phyloP scores from a whole-genome alignment of 2,797 vertebrate genomes.

The Mico argentatus region DNA sequence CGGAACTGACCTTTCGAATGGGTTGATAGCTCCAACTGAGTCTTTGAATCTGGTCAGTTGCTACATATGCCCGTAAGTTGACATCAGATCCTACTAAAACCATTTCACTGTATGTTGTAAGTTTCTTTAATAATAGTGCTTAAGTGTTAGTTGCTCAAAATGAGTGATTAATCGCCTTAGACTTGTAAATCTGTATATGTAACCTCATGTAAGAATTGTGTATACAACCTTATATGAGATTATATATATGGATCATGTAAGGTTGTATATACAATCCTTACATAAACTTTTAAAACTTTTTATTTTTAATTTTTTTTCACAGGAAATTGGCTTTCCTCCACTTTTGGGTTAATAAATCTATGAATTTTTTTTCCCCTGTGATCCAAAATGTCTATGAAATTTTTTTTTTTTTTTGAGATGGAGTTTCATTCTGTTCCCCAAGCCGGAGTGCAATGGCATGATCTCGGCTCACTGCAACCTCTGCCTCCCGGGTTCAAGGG shows the following conservation, averaged over 20 bases:
- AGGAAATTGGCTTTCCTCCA: not conserved
- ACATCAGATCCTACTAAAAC: not conserved
- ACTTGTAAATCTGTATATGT: not conserved
- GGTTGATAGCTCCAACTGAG: not conserved
- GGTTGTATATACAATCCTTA: not conserved
- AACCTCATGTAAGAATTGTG: not conserved
- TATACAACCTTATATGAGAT: not conserved
- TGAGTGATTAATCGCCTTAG: not conserved
- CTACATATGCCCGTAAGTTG: not conserved
- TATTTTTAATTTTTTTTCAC: not conserved
- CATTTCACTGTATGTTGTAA: not conserved
- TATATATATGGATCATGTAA: not conserved
- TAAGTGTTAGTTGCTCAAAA: constrained; percentile 22
- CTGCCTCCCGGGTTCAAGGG: no score
- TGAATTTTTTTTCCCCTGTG: not conserved
- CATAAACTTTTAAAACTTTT: not conserved
- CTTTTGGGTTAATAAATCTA: not conserved
- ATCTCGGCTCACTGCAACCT: no score
- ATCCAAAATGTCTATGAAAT: no score
- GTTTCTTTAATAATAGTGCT: constrained; percentile 31
- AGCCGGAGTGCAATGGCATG: no score
- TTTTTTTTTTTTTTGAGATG: no score
- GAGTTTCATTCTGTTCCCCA: no score
- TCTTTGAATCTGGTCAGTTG: not conserved
- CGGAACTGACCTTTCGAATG: not conserved